Base-by-base conservation (phyloP, 2,113 vertebrate species). In the Dicerorhinus sumatrensis region DNA sequence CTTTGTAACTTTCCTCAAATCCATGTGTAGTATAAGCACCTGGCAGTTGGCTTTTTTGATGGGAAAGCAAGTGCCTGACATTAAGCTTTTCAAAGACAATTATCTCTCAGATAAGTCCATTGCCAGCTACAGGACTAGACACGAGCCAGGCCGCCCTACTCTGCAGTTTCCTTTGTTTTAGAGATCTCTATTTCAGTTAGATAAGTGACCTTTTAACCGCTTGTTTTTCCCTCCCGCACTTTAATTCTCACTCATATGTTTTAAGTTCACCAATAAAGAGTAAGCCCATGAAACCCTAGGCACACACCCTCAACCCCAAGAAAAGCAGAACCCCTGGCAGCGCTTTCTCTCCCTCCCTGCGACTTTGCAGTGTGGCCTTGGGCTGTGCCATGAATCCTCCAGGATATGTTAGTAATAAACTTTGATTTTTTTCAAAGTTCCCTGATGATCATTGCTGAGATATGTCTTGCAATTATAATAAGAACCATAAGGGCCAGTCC, bases 331-430 rank as follows among this genome's bases (percentile, higher is more conserved):
- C 29, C 13, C 9, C 20, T 33, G 21, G 48, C 31, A 29, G 10
- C 2, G 2, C 9, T 0, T 3, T n/a, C 11, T 12, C 33, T 8
- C 3, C 17, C 65, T 42, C 14, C 54, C 27, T 54, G 46, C 2
- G 86, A 25, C 33, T 4, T 9, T 5, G 6, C 48, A 8, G 20
- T 3, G 12, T 8, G n/a, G 8, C 2, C 2, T 6, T 13, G 3
- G 33, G 39, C 29, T 4, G 76, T 12, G 4, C 60, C 4, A 8
- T 16, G 67, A 88, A 11, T 21, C 29, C 46, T 65, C 10, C 14
- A 5, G 39, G 18, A 39, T 20, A 2, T 2, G 63, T 60, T 31
- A 76, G 69, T 56, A 54, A 39, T 3, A 51, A 4, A 80, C 8
- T 9, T 58, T 3, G 21, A 2, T 54, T 62, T 33, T 21, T 36